Conservation (phyloP, 1,140 invertebrate species). For the Psilanteris sp. region DNA sequence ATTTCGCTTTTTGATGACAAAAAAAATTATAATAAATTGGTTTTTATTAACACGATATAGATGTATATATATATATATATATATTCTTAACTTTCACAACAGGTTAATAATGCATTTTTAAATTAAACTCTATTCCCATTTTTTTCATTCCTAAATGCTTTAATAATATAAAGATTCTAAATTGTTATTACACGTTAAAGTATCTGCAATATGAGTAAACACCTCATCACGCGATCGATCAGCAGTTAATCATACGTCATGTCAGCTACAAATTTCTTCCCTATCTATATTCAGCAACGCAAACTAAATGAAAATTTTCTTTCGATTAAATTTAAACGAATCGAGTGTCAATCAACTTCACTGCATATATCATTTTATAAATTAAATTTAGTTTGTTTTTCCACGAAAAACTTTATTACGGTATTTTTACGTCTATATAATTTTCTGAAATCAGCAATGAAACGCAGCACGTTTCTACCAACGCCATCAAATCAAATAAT, state of each 20-base stretch:
- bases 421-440: too few species aligned
- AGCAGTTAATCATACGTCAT: conserved; percentile 55
- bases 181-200: conserved; percentile 57
- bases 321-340: conserved; percentile 40
- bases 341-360: conserved; percentile 26
- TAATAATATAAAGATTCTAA: conserved; percentile 43
- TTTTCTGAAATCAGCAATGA: too few species aligned
- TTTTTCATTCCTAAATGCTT: conserved; percentile 40
- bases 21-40: too few species aligned
- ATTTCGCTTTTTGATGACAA: too few species aligned
- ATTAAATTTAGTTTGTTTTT: too few species aligned
- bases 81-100: conserved; percentile 17
- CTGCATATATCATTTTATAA: conserved; percentile 18
- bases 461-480: too few species aligned
- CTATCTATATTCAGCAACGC: conserved; percentile 36
- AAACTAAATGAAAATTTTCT: conserved; percentile 41
- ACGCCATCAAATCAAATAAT: too few species aligned
- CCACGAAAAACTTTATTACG: too few species aligned
- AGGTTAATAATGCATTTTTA: conserved; percentile 27
- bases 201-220: conserved; percentile 52
- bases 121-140: conserved; percentile 38
- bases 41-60: too few species aligned
- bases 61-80: too few species aligned
- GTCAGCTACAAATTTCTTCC: conserved; percentile 46
- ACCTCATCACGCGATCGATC: conserved; percentile 55